phyloP scores from a whole-genome alignment of 1,140 invertebrate species.

The Drosophila setifemur region DNA sequence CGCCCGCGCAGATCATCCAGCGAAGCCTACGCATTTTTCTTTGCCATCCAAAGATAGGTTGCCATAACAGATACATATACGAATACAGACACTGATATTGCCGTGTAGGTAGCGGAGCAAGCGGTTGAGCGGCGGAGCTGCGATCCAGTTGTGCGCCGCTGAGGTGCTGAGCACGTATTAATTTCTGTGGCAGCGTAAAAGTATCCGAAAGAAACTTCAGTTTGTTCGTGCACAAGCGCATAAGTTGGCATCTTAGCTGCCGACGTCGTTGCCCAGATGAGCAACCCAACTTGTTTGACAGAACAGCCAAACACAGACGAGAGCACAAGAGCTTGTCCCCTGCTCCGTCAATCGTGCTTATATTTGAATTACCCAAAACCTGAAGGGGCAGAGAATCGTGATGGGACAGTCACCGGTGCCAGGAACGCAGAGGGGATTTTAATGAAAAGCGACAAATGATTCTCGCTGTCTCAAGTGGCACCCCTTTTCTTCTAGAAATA shows the following conservation, averaged over 20 bases:
- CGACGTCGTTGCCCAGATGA: constrained; percentile 54
- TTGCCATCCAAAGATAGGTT: constrained; percentile 21
- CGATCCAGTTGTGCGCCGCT: constrained; percentile 70
- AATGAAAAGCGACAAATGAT: constrained; percentile 64
- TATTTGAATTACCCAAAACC: constrained; percentile 54
- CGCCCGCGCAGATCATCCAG: constrained; percentile 40
- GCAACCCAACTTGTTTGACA: constrained; percentile 72
- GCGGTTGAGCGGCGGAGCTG: constrained; percentile 6
- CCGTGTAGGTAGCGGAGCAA: constrained; percentile 2
- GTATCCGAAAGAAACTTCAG: constrained; percentile 74
- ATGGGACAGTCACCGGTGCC: constrained; percentile 16
- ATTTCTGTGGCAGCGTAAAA: constrained; percentile 70
- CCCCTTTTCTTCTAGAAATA: no score
- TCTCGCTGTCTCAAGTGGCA: constrained; percentile 64
- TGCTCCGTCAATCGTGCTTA: constrained; percentile 46
- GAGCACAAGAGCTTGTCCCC: constrained; percentile 37
- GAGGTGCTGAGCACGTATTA: constrained; percentile 77
- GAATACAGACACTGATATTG: constrained; percentile 8
- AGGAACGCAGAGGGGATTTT: constrained; percentile 3
- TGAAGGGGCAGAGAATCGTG: constrained; percentile 2
- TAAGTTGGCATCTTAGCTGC: constrained; percentile 57
- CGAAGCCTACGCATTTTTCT: constrained; percentile 39
- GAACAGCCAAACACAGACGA: constrained; percentile 33
- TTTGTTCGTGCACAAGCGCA: constrained; percentile 63
- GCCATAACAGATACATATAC: not conserved